Conservation (phyloP, 2,888 invertebrate species). For the Arge pagana region DNA sequence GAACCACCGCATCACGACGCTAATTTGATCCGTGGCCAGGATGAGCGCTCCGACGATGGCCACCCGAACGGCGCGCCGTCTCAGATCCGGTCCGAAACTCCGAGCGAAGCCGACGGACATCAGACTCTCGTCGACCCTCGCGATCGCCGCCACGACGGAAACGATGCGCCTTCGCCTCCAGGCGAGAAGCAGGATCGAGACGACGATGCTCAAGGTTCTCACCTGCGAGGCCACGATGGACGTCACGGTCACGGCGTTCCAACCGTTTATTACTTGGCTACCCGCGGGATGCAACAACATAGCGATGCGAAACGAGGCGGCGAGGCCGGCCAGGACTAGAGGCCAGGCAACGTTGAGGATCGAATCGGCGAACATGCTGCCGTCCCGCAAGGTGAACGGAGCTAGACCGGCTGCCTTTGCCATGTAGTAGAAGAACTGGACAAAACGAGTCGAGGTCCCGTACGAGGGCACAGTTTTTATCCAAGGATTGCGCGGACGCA, state of each 20-base stretch:
- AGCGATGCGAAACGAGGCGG: no score
- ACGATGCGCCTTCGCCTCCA: background rate
- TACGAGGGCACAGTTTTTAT: no score
- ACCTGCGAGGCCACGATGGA: no score
- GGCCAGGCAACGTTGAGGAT: background rate
- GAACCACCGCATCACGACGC: no score
- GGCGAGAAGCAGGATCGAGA: background rate
- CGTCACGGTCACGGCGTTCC: background rate
- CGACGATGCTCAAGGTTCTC: no score
- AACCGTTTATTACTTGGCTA: no score
- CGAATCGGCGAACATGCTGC: background rate
- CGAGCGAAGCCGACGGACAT: background rate
- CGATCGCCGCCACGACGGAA: background rate
- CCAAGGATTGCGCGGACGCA: no score
- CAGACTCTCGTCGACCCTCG: background rate
- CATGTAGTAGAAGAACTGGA: background rate
- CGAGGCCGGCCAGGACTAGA: background rate
- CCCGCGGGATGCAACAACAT: no score
- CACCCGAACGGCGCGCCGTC: background rate
- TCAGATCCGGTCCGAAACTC: background rate
- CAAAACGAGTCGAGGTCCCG: background rate
- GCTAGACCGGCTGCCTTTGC: background rate
- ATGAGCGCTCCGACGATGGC: background rate
- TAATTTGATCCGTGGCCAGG: background rate
- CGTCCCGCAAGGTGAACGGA: background rate